phyloP scores from a whole-genome alignment of 2,797 vertebrate species.

The Buceros bicornis region DNA sequence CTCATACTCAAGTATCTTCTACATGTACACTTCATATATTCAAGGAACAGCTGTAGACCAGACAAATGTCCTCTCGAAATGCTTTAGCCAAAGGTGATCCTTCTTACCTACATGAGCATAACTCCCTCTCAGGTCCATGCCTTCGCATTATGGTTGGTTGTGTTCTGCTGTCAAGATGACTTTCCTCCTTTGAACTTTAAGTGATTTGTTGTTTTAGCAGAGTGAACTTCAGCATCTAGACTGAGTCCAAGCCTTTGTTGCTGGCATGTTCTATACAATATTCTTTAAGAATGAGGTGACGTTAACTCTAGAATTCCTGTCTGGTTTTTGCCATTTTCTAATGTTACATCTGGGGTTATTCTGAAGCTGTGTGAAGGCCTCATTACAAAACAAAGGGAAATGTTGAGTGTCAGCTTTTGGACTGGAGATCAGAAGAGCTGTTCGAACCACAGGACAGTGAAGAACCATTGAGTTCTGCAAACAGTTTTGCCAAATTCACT shows the following conservation, averaged over 20 bases:
- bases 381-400: neutral
- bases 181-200: neutral
- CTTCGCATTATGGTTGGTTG: neutral
- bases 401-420: slow-evolving; percentile 13
- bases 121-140: neutral
- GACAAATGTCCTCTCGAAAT: neutral
- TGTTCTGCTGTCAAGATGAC: neutral
- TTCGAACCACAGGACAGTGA: slow-evolving; percentile 27
- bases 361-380: slow-evolving; percentile 22
- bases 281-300: slow-evolving; percentile 39
- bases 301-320: slow-evolving; percentile 13
- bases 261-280: neutral
- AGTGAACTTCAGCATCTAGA: neutral
- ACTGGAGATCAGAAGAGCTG: slow-evolving; percentile 42
- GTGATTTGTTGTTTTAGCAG: neutral
- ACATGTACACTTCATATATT: neutral
- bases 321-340: neutral
- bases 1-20: neutral
- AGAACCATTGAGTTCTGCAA: slow-evolving; percentile 17
- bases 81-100: neutral
- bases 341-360: slow-evolving; percentile 30
- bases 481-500: slow-evolving; percentile 30
- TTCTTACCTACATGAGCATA: neutral
- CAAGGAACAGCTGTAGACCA: neutral
- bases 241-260: neutral